Conservation (phyloP, 2,113 vertebrate species). For the Eonycteris spelaea region DNA sequence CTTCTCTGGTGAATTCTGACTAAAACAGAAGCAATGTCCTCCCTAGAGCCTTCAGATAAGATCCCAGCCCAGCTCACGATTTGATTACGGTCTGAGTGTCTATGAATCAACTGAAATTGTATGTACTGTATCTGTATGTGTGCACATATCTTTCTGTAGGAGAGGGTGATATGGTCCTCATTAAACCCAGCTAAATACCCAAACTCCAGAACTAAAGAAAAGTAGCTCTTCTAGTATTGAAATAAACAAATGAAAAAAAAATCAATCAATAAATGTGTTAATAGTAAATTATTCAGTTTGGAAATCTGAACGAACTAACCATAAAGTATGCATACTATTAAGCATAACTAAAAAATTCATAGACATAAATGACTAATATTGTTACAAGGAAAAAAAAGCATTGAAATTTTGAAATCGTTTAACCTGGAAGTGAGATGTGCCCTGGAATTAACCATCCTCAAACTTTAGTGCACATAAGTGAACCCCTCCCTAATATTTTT, state of each 20-base stretch:
- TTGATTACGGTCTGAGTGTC: neutral
- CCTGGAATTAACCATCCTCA: neutral
- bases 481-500: neutral
- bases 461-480: neutral
- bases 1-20: neutral
- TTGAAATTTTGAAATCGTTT: neutral
- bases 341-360: neutral
- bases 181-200: neutral
- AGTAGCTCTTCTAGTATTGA: neutral
- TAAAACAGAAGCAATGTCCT: neutral
- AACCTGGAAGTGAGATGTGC: neutral
- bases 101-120: neutral
- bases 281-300: conserved; percentile 1
- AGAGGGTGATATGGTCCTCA: neutral
- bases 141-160: neutral
- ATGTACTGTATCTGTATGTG: neutral
- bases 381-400: neutral
- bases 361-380: neutral
- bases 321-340: neutral
- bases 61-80: neutral
- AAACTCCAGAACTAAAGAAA: neutral
- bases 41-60: neutral
- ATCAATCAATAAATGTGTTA: neutral
- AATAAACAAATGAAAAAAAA: neutral
- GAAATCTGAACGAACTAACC: neutral